Evolutionary conservation across 2,888 invertebrate species (phyloP).

Genomic region (Esperia sulphurella): DNA sequence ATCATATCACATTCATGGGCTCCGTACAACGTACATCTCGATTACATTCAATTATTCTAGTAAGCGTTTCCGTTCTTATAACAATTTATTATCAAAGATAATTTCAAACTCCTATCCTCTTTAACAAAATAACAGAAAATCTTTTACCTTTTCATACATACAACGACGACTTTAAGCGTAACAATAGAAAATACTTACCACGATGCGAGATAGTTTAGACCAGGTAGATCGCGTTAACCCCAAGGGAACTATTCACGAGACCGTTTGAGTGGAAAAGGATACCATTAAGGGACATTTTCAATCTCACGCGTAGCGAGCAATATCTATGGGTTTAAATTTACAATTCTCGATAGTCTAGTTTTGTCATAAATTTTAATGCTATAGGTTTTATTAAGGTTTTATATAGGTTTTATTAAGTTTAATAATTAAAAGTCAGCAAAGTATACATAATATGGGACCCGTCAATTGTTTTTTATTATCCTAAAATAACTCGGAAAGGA

Average conservation of each 20-base stretch:
- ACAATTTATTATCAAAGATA: constrained; percentile 63
- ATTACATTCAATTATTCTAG: constrained; percentile 47
- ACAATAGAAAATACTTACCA: too few species aligned
- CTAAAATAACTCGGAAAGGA: too few species aligned
- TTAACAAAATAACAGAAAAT: neutral
- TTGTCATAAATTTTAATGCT: too few species aligned
- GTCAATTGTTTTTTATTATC: too few species aligned
- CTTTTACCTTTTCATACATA: neutral
- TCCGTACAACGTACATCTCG: constrained; percentile 55
- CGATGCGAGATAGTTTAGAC: neutral
- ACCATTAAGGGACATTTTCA: neutral
- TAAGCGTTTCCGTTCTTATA: constrained; percentile 75
- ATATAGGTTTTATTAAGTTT: too few species aligned
- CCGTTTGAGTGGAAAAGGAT: neutral
- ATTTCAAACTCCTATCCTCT: constrained; percentile 24
- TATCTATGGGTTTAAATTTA: neutral
- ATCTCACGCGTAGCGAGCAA: neutral
- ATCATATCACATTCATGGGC: constrained; percentile 73
- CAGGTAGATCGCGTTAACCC: neutral
- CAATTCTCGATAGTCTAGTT: neutral
- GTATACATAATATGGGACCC: too few species aligned
- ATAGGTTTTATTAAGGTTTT: too few species aligned
- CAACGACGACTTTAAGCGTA: neutral
- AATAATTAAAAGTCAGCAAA: too few species aligned
- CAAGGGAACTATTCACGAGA: neutral